These are phyloP conservation scores for Formica aserva DNA, from an alignment of 2,888 invertebrate species.

Conservation along the genomic window DNA sequence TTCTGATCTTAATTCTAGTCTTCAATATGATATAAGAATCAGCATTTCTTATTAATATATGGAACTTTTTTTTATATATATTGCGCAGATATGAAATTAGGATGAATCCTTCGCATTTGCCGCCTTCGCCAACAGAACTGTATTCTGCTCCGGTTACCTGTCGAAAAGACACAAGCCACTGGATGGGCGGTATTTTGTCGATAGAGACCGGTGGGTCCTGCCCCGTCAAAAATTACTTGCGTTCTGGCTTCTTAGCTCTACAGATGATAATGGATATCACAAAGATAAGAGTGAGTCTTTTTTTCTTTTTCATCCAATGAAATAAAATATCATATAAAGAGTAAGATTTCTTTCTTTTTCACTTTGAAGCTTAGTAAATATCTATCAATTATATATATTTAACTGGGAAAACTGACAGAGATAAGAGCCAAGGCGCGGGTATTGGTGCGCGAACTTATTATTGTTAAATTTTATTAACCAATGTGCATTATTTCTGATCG, in stretches of 20 bases:
- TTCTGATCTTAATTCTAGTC: neutral
- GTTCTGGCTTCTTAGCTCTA: conserved; percentile 91
- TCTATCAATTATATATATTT: neutral
- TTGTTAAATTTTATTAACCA: no score
- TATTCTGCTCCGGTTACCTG: conserved; percentile 90
- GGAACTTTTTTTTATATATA: neutral
- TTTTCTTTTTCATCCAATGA: neutral
- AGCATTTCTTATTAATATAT: neutral
- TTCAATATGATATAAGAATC: neutral
- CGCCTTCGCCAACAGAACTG: conserved; percentile 89
- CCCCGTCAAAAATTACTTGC: conserved; percentile 92
- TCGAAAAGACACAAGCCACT: conserved; percentile 88
- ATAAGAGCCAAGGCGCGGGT: no score
- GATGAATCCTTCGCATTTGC: conserved; percentile 90
- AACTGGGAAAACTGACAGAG: no score
- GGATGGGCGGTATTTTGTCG: conserved; percentile 89
- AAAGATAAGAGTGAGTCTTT: conserved; percentile 89
- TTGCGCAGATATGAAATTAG: conserved; percentile 90
- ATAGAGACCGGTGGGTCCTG: conserved; percentile 91
- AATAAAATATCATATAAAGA: neutral
- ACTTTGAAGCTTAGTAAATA: neutral
- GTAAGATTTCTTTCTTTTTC: neutral
- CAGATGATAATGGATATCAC: conserved; percentile 91
- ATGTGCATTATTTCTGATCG: no score
- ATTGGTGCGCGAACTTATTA: no score